phyloP scores from a whole-genome alignment of 2,888 invertebrate genomes.

The Steromphala cineraria region DNA sequence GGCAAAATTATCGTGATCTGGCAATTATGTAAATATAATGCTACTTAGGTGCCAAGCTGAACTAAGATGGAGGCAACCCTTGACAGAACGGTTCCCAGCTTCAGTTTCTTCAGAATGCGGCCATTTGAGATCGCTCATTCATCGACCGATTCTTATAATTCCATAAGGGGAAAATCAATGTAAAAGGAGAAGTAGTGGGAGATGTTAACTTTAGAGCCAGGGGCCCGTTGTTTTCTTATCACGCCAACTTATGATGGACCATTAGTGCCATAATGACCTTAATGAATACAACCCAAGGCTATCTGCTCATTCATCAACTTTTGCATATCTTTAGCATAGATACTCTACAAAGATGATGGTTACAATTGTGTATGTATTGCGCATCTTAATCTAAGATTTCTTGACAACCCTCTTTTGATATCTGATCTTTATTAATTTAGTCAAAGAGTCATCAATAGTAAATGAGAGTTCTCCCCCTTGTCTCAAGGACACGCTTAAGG shows the following conservation, averaged over 20 bases:
- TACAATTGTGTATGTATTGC: too few relatives aligned
- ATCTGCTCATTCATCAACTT: too few relatives aligned
- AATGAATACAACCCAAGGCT: not conserved
- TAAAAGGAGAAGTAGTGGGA: constrained; percentile 4
- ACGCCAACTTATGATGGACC: not conserved
- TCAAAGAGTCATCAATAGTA: too few relatives aligned
- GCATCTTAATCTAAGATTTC: too few relatives aligned
- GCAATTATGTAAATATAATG: constrained; percentile 18
- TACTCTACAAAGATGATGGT: too few relatives aligned
- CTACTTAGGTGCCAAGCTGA: not conserved
- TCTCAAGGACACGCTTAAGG: too few relatives aligned
- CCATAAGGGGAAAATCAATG: not conserved
- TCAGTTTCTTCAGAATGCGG: not conserved
- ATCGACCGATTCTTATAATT: constrained; percentile 12
- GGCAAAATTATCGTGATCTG: not conserved
- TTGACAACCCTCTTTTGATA: too few relatives aligned
- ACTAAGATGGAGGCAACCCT: not conserved
- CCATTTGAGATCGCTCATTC: not conserved
- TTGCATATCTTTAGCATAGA: too few relatives aligned
- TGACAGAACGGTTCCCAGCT: not conserved
- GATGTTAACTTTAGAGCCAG: constrained; percentile 5
- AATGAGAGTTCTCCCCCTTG: too few relatives aligned
- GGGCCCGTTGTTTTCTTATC: not conserved
- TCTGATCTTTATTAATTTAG: too few relatives aligned
- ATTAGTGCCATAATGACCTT: not conserved